Conservation (phyloP, 2,888 invertebrate genomes). For the Gymnosoma rotundatum region DNA sequence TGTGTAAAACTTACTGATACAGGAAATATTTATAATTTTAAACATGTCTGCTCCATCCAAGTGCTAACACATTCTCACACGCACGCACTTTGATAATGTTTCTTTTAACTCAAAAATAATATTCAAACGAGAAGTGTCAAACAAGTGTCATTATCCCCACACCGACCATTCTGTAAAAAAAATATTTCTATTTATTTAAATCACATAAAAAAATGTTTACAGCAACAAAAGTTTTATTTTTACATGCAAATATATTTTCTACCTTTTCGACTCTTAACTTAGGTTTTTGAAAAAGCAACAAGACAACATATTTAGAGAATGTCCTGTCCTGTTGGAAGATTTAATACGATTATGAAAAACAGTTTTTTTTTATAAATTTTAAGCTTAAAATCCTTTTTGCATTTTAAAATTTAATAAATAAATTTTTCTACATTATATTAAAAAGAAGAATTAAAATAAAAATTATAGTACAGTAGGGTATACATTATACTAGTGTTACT, state of each 20-base stretch:
- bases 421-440: no score
- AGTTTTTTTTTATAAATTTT: neutral
- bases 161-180: slow-evolving; percentile 24
- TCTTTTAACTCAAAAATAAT: slow-evolving; percentile 19
- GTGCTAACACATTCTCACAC: neutral
- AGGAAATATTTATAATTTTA: neutral
- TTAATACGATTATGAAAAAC: neutral
- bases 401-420: no score
- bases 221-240: neutral
- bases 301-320: neutral
- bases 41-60: slow-evolving; percentile 29
- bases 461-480: no score
- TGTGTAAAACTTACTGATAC: neutral
- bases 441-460: no score
- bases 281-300: neutral
- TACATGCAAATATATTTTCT: slow-evolving; percentile 14
- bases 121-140: slow-evolving; percentile 50
- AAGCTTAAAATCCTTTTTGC: no score
- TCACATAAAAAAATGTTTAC: neutral
- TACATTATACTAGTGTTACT: no score
- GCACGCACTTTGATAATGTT: neutral
- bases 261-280: neutral
- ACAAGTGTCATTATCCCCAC: slow-evolving; percentile 51
- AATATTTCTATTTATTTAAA: neutral
- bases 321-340: slow-evolving; percentile 25